Evolutionary conservation across 2,113 vertebrate species (phyloP).

Genomic region (Dasypus novemcinctus): DNA sequence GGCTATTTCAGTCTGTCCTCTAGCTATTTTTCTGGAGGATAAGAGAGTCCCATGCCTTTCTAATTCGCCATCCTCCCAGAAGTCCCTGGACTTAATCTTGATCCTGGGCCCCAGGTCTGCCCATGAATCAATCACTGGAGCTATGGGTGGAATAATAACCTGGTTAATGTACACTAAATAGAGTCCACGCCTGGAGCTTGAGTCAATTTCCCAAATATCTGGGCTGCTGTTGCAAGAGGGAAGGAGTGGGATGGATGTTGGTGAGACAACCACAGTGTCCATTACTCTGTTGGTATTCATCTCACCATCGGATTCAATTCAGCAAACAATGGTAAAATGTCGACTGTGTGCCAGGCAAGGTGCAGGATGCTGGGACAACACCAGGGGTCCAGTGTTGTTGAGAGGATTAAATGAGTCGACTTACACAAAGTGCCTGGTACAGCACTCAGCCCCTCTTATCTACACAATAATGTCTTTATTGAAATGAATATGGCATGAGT

Average conservation of each 20-base stretch:
- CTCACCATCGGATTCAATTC: not conserved
- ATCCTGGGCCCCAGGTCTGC: not conserved
- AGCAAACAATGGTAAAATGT: not conserved
- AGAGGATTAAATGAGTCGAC: constrained; percentile 26
- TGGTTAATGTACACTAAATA: not conserved
- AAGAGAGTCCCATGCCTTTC: no score
- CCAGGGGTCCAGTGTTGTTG: not conserved
- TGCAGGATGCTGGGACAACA: not conserved
- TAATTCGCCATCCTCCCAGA: no score
- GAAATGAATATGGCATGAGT: constrained; percentile 44
- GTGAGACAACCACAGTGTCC: not conserved
- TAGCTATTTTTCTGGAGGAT: no score
- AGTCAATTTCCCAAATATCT: not conserved
- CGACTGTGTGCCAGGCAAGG: not conserved
- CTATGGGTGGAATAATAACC: not conserved
- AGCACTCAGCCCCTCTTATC: constrained; percentile 4
- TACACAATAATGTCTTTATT: constrained; percentile 22
- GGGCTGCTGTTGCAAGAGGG: not conserved
- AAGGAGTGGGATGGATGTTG: not conserved
- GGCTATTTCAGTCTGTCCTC: no score
- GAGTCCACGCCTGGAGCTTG: not conserved
- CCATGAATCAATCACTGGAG: not conserved
- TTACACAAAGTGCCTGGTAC: not conserved
- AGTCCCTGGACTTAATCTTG: no score
- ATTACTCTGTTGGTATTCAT: not conserved